Base-by-base conservation (phyloP, 2,888 invertebrate genomes). In the Drosophila ustulata region DNA sequence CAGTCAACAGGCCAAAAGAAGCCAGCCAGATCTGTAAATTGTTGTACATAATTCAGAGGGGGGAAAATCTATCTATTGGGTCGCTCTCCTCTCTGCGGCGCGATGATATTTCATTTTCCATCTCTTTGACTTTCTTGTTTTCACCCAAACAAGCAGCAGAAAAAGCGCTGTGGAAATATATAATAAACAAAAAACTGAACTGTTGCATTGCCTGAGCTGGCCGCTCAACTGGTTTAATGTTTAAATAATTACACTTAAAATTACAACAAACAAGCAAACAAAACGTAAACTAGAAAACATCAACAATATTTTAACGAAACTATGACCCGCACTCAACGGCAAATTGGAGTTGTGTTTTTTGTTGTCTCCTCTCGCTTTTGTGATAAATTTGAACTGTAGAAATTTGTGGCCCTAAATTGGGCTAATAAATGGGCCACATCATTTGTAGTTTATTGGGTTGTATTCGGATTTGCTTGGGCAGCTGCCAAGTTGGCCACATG, bases 181-280 rank as follows among this genome's bases (percentile, higher is more conserved):
- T 9, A 25, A 25, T 25, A 32, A 37, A 37, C 11, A 37, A 4
- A 37, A 11, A 2, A 13, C 6, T 45, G 13, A 26, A 46, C 30
- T 50, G 39, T 45, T 78, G 50, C 59, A 61, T 46, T 58, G 52
- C 37, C 57, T 32, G 47, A 66, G 67, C 59, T 75, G 51, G 39
- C 34, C 50, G 64, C 66, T 66, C 62, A 64, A 82, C 88, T 69
- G 78, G 83, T 88, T 84, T 86, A 89, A 86, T 86, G 89, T 71
- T 88, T 78, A 88, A 86, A 89, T 86, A 86, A 86, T 89, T 89
- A 88, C 78, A 75, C 67, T 57, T 65, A 75, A 82, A 77, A 78
- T 67, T 75, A 80, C 72, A 71, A 75, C 43, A 65, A 75, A 30
- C 30, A 30, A 30, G 5, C 30, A 30, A 30, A 68, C 52, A 58